Percentiles rank a stretch among this genome's conserved stretches.
Evolutionary conservation across 64 coral and sea anemone species (phyloP).

Genomic region (Pocillopora verrucosa): DNA sequence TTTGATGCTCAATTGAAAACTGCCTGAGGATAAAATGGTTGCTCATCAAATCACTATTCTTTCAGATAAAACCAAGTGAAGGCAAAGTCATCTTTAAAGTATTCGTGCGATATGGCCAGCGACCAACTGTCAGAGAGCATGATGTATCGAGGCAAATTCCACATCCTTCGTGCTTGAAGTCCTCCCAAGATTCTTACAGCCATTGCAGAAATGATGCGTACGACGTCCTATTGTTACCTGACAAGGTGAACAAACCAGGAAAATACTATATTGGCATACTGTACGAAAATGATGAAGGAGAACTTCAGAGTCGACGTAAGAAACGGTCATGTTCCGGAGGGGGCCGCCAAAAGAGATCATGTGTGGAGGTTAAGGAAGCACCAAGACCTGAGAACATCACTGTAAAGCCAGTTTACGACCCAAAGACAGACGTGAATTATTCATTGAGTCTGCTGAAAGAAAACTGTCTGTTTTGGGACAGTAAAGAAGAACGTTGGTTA

Average conservation of each 20-base stretch:
- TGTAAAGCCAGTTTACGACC: constrained; percentile 21
- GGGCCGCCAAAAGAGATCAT: constrained; percentile 38
- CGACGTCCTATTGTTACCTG: not conserved
- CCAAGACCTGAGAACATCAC: not conserved
- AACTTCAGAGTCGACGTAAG: not conserved
- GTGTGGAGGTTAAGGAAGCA: constrained; percentile 31
- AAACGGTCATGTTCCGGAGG: constrained; percentile 12
- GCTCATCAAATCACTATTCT: not conserved
- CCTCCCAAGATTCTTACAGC: not conserved
- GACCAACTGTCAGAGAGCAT: constrained; percentile 1
- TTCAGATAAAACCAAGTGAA: not conserved
- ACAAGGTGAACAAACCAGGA: not conserved
- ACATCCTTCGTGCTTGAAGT: not conserved
- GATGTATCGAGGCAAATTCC: not conserved
- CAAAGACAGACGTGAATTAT: constrained; percentile 41
- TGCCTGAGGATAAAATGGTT: not conserved
- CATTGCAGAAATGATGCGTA: not conserved
- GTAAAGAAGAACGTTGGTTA: not conserved
- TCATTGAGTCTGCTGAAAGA: not conserved
- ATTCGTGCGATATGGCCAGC: constrained; percentile 8
- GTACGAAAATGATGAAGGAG: not conserved
- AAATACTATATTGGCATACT: constrained; percentile 25
- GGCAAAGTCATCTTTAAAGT: not conserved
- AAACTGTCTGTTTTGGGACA: constrained; percentile 29
- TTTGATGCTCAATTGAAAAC: not conserved